Evolutionary conservation across 2,113 vertebrate genomes (phyloP).

Genomic region (Phycodurus eques): DNA sequence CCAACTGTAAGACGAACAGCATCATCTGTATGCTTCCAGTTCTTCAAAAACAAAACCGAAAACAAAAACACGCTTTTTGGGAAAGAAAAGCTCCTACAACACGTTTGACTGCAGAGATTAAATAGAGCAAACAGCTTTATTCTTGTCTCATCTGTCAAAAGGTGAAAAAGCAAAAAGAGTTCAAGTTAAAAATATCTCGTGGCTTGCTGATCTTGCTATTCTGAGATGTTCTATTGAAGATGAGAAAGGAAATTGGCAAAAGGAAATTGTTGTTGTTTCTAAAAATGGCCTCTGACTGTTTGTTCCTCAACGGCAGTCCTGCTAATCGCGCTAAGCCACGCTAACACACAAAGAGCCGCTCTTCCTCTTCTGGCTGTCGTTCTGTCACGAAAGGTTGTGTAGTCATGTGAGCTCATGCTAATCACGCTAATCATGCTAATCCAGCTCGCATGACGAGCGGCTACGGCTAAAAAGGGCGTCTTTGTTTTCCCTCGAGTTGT

Average conservation of each 20-base stretch:
- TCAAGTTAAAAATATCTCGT: background rate
- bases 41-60: background rate
- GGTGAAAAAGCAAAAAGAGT: background rate
- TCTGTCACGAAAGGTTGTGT: background rate
- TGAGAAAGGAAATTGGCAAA: no score
- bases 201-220: background rate
- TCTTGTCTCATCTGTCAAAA: background rate
- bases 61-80: background rate
- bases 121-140: background rate
- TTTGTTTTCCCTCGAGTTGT: background rate
- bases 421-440: background rate
- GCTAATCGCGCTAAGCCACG: no score
- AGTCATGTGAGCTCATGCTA: background rate
- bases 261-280: background rate
- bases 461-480: background rate
- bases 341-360: background rate
- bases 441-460: background rate
- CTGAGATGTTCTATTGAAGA: background rate
- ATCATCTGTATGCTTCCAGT: background rate
- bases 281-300: background rate
- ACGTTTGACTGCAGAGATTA: background rate
- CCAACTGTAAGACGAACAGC: slow-evolving; percentile 11
- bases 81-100: background rate
- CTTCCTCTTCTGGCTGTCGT: background rate
- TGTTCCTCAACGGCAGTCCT: no score